These are phyloP conservation scores for Cantharis rufa DNA, from an alignment of 2,888 invertebrate genomes.

Conservation along the genomic window DNA sequence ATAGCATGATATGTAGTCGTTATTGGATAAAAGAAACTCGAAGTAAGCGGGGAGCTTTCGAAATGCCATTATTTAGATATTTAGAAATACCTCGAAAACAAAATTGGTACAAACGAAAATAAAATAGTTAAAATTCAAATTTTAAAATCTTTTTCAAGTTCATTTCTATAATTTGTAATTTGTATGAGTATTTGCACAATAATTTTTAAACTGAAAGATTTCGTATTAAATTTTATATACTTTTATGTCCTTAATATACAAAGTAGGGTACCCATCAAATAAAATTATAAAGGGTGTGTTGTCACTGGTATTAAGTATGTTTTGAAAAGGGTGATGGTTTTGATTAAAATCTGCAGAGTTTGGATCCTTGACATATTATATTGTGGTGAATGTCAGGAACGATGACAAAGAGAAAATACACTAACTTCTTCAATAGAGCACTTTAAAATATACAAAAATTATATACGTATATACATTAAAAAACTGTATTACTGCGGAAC, in stretches of 20 bases:
- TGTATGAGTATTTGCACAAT: too few species aligned
- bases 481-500: neutral
- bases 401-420: slow-evolving; percentile 24
- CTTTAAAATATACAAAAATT: neutral
- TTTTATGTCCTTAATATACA: neutral
- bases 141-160: too few species aligned
- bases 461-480: neutral
- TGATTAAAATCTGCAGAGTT: slow-evolving; percentile 25
- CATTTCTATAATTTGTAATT: too few species aligned
- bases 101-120: too few species aligned
- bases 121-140: too few species aligned
- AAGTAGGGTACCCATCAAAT: slow-evolving; percentile 4
- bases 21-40: too few species aligned
- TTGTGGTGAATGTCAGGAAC: slow-evolving; percentile 25
- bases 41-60: too few species aligned
- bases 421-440: slow-evolving; percentile 23
- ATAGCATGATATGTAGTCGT: too few species aligned
- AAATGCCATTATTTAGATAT: too few species aligned
- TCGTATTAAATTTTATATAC: neutral
- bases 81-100: too few species aligned
- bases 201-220: neutral
- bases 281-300: slow-evolving; percentile 13
- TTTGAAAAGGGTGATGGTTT: slow-evolving; percentile 30
- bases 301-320: slow-evolving; percentile 22
- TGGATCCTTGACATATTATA: slow-evolving; percentile 27